Evolutionary conservation across 1,140 invertebrate genomes (phyloP), one percentile per base, ranked within the genome.

Genomic region (Tigriopus japonicus): DNA sequence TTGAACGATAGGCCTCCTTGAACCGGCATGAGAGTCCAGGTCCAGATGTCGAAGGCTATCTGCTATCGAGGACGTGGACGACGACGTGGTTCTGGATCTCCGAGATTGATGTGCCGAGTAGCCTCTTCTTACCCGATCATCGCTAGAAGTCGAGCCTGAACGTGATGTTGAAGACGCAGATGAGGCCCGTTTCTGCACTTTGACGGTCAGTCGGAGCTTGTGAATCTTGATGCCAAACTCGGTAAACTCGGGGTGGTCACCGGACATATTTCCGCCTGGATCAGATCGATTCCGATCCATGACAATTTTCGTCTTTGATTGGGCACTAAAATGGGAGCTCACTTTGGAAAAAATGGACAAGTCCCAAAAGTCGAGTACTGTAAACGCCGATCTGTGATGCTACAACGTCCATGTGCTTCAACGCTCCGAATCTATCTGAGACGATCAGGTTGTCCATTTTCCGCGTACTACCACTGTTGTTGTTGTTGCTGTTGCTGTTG

Each of bases 211-310:
- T 14, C 55, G 24, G n/a, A 58, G 41, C 21, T 58, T 58, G 55
- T 40, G 23, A 43, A 58, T 58, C 28, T 58, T 58, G 35, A 58
- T 42, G 3, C 55, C 55, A 41, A 58, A 58, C 28, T 58, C 55
- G 23, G 55, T 58, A n/a, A 41, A 58, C 40, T 58, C 55, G 15
- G 55, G 55, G 9, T 40, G n/a, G 14, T 49, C 45, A 35, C 28
- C 28, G 28, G 28, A 35, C 28, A 35, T 35, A 35, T 35, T 3
- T 35, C 3, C 3, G 3, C 9, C 28, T 9, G 28, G 28, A 35
- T 35, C 28, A 3, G 28, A 35, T 35, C 28, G 28, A 35, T 35
- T 35, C 28, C 28, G 28, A 9, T 35, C 28, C 28, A 35, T 35
- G 28, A 35, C 9, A 9, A 3, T 35, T 35, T 35, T n/a, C n/a